A percentile compares a stretch with the other conserved stretches of the same genome.
These are phyloP conservation scores for Pyrgus malvae DNA, from an alignment of 2,888 invertebrate genomes.

Conservation along the genomic window DNA sequence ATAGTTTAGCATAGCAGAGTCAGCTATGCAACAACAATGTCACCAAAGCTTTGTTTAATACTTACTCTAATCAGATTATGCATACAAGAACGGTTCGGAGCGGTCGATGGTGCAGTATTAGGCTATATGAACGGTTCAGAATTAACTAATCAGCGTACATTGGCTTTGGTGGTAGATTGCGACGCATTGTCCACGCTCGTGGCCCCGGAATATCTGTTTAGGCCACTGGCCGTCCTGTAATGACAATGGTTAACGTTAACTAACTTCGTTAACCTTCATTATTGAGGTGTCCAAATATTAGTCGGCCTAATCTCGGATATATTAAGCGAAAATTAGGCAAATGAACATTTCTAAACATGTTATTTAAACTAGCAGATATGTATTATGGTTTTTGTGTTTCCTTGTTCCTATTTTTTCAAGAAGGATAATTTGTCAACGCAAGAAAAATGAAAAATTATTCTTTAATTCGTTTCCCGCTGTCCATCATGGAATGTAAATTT, in stretches of 20 bases:
- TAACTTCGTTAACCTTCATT: slow-evolving; percentile 60
- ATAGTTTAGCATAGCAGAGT: slow-evolving; percentile 12
- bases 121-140: slow-evolving; percentile 71
- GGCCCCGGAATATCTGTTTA: slow-evolving; percentile 80
- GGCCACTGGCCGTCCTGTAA: slow-evolving; percentile 76
- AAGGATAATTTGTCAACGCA: neutral
- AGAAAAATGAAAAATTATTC: slow-evolving; percentile 40
- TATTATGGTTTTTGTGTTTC: neutral
- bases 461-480: slow-evolving; percentile 37
- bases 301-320: slow-evolving; percentile 43
- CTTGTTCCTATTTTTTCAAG: slow-evolving; percentile 34
- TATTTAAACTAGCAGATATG: no score
- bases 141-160: slow-evolving; percentile 80
- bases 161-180: slow-evolving; percentile 76
- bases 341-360: no score
- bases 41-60: slow-evolving; percentile 74
- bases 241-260: slow-evolving; percentile 72
- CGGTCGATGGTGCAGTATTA: slow-evolving; percentile 62
- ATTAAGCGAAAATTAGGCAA: slow-evolving; percentile 9
- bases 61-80: slow-evolving; percentile 80
- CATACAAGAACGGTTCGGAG: slow-evolving; percentile 76
- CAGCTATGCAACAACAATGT: slow-evolving; percentile 50
- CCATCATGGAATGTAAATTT: slow-evolving; percentile 24
- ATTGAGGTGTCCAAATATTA: slow-evolving; percentile 53
- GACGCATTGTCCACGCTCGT: slow-evolving; percentile 75